These are phyloP conservation scores for Porites evermanni DNA, from an alignment of 92 coral and sea anemone species.

Conservation along the genomic window DNA sequence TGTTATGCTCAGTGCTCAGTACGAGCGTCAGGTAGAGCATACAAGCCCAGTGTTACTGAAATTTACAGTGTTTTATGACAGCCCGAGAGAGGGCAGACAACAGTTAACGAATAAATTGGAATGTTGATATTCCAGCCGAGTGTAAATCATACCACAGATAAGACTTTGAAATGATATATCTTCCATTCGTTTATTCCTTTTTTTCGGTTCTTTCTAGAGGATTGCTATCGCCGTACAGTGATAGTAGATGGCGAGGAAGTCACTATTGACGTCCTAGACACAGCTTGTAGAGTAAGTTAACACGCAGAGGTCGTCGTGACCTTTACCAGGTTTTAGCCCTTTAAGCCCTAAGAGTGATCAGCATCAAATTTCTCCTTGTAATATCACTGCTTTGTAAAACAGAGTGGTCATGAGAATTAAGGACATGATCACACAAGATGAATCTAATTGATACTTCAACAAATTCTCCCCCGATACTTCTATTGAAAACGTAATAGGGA, in stretches of 20 bases:
- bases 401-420: too few species aligned
- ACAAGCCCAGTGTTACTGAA: neutral
- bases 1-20: too few species aligned
- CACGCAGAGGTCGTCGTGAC: neutral
- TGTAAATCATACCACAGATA: neutral
- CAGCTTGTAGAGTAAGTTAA: constrained; percentile 71
- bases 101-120: neutral
- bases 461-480: too few species aligned
- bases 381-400: too few species aligned
- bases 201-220: constrained; percentile 51
- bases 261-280: constrained; percentile 79
- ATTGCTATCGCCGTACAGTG: constrained; percentile 71
- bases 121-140: neutral
- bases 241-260: constrained; percentile 69
- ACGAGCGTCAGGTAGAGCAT: neutral
- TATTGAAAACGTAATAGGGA: too few species aligned
- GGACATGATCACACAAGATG: too few species aligned
- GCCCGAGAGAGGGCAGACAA: neutral
- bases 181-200: neutral
- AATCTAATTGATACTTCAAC: too few species aligned
- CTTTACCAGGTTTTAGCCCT: neutral
- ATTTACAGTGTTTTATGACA: neutral
- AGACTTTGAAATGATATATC: neutral
- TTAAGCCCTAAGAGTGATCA: too few species aligned
- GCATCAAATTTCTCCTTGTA: too few species aligned